A percentile compares a stretch with the other conserved stretches of the same genome.
Conservation (phyloP, 2,888 invertebrate genomes). For the Tetropium fuscum region DNA sequence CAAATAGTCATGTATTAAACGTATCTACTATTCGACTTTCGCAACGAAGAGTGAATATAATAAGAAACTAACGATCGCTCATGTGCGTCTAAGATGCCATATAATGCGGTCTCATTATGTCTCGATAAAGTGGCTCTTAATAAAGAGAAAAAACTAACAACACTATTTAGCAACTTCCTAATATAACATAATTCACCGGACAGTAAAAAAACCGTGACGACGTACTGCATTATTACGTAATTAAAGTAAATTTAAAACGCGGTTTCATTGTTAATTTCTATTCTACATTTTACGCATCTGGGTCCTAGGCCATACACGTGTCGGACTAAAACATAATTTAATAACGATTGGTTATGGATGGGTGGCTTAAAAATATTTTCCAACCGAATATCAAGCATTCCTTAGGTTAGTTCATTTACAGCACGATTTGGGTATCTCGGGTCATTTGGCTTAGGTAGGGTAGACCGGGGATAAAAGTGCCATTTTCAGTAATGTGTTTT, state of each 20-base stretch:
- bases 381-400: background rate
- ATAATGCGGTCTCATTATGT: too few relatives aligned
- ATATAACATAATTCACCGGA: constrained; percentile 6
- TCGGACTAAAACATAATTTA: constrained; percentile 1
- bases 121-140: too few relatives aligned
- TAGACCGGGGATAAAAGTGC: too few relatives aligned
- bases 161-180: constrained; percentile 7
- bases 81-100: too few relatives aligned
- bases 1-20: too few relatives aligned
- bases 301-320: constrained; percentile 22
- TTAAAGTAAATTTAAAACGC: constrained; percentile 9
- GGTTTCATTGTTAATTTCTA: constrained; percentile 3
- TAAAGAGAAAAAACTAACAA: background rate
- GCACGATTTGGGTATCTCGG: background rate
- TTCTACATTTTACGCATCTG: constrained; percentile 14
- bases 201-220: background rate
- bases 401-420: background rate
- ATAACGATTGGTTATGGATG: background rate
- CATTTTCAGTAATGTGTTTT: too few relatives aligned
- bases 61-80: too few relatives aligned
- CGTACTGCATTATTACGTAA: constrained; percentile 10
- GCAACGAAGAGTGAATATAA: too few relatives aligned
- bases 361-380: background rate
- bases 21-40: too few relatives aligned
- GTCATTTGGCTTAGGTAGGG: too few relatives aligned